These are phyloP conservation scores for Timema cristinae DNA, from an alignment of 2,888 invertebrate species.

Conservation along the genomic window DNA sequence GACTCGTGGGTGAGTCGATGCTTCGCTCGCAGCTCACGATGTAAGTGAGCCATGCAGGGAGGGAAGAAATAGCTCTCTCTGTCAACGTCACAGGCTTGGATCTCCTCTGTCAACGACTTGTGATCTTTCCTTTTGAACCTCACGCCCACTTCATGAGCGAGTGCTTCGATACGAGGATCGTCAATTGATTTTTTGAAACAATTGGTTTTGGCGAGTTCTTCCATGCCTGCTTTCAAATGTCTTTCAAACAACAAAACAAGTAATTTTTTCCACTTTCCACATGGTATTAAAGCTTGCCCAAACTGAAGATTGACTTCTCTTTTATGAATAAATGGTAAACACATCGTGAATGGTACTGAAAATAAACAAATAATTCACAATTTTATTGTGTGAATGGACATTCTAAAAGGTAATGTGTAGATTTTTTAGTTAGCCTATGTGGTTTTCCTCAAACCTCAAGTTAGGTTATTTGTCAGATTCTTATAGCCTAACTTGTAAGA, in stretches of 20 bases:
- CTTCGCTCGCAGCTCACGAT: conserved; percentile 49
- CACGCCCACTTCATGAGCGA: conserved; percentile 14
- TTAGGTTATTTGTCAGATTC: no score
- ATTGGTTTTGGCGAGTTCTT: conserved; percentile 19
- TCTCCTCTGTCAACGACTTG: conserved; percentile 24
- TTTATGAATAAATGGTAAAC: conserved; percentile 51
- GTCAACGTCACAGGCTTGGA: conserved; percentile 34
- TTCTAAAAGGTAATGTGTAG: no score
- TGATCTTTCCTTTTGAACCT: conserved; percentile 32
- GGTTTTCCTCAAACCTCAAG: no score
- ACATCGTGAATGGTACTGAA: conserved; percentile 53
- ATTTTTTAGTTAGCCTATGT: no score
- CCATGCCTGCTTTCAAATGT: conserved; percentile 41
- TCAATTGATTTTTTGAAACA: conserved; percentile 23
- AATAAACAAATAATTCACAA: conserved; percentile 38
- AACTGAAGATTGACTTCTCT: conserved; percentile 51
- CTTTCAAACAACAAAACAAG: conserved; percentile 49
- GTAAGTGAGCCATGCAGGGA: conserved; percentile 63
- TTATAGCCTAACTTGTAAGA: no score
- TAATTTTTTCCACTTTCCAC: conserved; percentile 54
- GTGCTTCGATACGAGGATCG: conserved; percentile 38
- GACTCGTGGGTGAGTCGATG: conserved; percentile 63
- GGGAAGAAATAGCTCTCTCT: conserved; percentile 48
- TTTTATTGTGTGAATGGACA: no score
- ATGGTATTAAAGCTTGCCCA: conserved; percentile 53